A percentile compares a stretch with the other conserved stretches of the same genome.
Conservation (phyloP, 1,140 invertebrate genomes). For the Drosophila leontia region DNA sequence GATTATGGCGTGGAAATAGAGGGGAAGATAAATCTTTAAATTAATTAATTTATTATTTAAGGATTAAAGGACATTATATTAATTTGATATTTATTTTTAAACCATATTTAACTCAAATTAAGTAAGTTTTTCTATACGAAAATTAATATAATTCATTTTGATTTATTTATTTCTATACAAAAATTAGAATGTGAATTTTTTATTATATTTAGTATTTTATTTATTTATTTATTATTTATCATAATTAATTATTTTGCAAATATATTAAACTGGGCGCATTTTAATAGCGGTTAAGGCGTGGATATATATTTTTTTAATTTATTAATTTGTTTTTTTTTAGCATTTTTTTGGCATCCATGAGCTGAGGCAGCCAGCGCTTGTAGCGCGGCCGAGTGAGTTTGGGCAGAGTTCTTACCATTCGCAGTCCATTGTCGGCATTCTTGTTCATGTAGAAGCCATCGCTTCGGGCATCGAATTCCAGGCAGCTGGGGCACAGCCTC, state of each 20-base stretch:
- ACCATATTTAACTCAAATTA: not conserved
- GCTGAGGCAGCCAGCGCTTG: conserved; percentile 3
- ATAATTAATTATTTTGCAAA: too few species aligned
- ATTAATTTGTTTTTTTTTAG: too few species aligned
- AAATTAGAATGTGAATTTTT: too few species aligned
- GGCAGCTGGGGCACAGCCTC: not conserved
- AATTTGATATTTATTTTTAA: not conserved
- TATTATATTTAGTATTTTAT: too few species aligned
- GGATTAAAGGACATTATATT: not conserved
- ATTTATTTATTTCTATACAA: too few species aligned
- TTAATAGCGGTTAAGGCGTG: too few species aligned
- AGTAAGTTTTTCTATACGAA: too few species aligned
- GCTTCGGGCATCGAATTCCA: conserved; percentile 78
- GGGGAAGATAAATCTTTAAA: not conserved
- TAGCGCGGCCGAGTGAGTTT: conserved; percentile 82
- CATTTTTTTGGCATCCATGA: not conserved
- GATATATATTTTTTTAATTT: too few species aligned
- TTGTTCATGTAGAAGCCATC: conserved; percentile 87
- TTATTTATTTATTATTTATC: too few species aligned
- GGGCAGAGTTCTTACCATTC: conserved; percentile 46
- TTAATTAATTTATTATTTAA: not conserved
- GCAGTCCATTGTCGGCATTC: conserved; percentile 85
- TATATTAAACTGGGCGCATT: too few species aligned
- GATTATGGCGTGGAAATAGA: not conserved
- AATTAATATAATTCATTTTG: too few species aligned